Conservation (phyloP, 2,113 vertebrate species). For the Stomatorhinus ivindoensis region DNA sequence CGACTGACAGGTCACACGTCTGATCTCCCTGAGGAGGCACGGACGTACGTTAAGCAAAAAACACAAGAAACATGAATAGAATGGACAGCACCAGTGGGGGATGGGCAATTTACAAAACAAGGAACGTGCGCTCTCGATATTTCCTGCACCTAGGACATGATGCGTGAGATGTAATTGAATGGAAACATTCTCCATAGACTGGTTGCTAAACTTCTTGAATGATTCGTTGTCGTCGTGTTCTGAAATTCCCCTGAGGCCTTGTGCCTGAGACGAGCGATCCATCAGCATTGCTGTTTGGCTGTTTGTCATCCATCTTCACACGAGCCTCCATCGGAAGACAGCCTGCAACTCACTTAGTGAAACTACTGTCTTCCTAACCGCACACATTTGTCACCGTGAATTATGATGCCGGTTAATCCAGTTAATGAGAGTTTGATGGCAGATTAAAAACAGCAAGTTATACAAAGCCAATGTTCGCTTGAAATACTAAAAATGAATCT, state of each 20-base stretch:
- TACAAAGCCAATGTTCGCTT: background rate
- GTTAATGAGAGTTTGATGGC: background rate
- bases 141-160: background rate
- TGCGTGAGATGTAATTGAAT: background rate
- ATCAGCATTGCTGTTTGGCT: background rate
- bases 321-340: background rate
- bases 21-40: background rate
- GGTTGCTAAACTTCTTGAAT: background rate
- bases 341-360: background rate
- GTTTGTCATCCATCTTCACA: constrained; percentile 1
- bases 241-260: background rate
- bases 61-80: background rate
- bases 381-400: background rate
- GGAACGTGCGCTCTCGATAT: background rate
- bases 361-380: background rate
- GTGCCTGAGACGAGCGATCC: background rate
- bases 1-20: background rate
- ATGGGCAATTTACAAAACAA: background rate
- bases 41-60: background rate
- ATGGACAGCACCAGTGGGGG: background rate
- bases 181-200: background rate
- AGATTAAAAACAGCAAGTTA: background rate
- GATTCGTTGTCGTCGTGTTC: background rate
- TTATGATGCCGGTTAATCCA: background rate
- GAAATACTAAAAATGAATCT: background rate